phyloP scores from a whole-genome alignment of 92 coral and sea anemone species.

The Actinernus sp. region DNA sequence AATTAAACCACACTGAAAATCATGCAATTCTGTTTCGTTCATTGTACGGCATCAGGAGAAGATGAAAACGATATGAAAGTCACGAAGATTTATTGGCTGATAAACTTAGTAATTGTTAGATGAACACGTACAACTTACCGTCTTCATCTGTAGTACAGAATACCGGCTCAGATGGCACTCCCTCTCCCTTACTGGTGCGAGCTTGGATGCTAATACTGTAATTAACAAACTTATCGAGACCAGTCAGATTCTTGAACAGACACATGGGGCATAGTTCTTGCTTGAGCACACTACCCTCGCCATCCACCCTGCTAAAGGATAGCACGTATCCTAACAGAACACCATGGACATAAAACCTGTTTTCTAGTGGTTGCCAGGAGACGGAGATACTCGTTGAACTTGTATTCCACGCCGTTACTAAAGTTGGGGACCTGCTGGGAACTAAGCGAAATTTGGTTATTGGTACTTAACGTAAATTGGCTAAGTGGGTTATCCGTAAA shows the following conservation, averaged over 20 bases:
- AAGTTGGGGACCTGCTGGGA: constrained; percentile 56
- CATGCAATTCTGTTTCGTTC: too few species aligned
- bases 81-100: too few species aligned
- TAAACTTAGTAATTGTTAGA: not conserved
- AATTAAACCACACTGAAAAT: too few species aligned
- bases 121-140: constrained; percentile 43
- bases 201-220: constrained; percentile 61
- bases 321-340: constrained; percentile 52
- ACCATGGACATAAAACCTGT: constrained; percentile 64
- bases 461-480: too few species aligned
- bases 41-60: too few species aligned
- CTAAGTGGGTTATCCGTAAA: too few species aligned
- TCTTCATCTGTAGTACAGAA: constrained; percentile 72
- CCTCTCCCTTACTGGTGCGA: constrained; percentile 54
- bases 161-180: constrained; percentile 25
- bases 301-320: constrained; percentile 54
- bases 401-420: constrained; percentile 57
- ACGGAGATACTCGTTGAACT: constrained; percentile 73
- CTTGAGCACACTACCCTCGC: not conserved
- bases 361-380: constrained; percentile 74
- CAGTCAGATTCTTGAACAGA: constrained; percentile 20
- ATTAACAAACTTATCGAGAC: constrained; percentile 57
- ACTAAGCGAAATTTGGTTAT: constrained; percentile 13
- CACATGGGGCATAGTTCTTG: not conserved
- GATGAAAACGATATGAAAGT: too few species aligned